A percentile compares a stretch with the other conserved stretches of the same genome.
These are phyloP conservation scores for Villa cingulata DNA, from an alignment of 2,888 invertebrate species.

Conservation along the genomic window DNA sequence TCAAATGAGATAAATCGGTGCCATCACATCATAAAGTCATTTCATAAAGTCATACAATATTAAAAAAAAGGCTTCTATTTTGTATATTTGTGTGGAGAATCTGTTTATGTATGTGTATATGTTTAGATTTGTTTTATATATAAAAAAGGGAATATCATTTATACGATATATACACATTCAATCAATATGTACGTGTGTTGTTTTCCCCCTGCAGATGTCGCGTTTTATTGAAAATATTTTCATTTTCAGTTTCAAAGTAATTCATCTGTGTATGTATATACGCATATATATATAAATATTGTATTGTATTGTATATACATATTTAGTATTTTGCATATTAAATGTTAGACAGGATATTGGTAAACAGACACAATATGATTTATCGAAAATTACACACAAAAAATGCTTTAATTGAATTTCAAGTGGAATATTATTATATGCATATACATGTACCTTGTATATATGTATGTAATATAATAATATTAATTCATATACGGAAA, in stretches of 20 bases:
- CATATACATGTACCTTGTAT: too few species aligned
- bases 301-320: too few species aligned
- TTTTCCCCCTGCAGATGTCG: background rate
- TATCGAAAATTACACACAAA: background rate
- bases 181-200: background rate
- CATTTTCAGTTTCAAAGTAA: background rate
- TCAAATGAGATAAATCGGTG: constrained; percentile 31
- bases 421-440: background rate
- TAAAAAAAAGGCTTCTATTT: too few species aligned
- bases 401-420: background rate
- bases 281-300: too few species aligned
- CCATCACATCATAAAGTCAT: constrained; percentile 36
- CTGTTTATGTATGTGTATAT: too few species aligned
- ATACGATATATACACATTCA: too few species aligned
- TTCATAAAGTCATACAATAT: constrained; percentile 19
- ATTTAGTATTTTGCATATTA: too few species aligned
- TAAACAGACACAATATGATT: background rate
- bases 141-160: background rate
- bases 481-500: too few species aligned
- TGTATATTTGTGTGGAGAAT: too few species aligned
- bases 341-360: background rate
- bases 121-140: background rate
- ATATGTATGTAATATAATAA: too few species aligned
- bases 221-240: background rate
- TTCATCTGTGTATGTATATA: background rate